Evolutionary conservation across 1,140 invertebrate species (phyloP).

Genomic region (Bombus cullumanus): DNA sequence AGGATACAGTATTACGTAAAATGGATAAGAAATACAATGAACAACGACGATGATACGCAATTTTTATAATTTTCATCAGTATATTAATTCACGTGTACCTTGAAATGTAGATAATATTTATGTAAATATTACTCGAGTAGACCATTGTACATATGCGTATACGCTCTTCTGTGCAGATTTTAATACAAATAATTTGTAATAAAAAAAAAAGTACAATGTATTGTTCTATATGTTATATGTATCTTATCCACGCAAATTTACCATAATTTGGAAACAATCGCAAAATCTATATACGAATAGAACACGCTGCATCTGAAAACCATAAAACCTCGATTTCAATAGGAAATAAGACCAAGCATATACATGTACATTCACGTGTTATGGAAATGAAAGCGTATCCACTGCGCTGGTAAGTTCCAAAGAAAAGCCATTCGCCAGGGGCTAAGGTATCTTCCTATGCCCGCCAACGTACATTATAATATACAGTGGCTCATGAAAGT

Average conservation of each 20-base stretch:
- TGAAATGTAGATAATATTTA: conserved; percentile 20
- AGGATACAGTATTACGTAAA: conserved; percentile 91
- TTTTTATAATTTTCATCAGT: conserved; percentile 1
- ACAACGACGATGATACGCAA: conserved; percentile 63
- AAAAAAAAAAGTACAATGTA: not conserved
- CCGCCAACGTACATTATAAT: not conserved
- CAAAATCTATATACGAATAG: not conserved
- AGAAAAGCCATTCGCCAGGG: conserved; percentile 43
- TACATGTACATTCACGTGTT: not conserved
- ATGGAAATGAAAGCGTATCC: conserved; percentile 1
- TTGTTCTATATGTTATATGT: not conserved
- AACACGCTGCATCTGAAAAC: not conserved
- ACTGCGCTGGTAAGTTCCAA: conserved; percentile 10
- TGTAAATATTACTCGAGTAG: conserved; percentile 32
- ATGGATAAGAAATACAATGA: conserved; percentile 87
- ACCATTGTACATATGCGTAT: conserved; percentile 26
- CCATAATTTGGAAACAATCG: not conserved
- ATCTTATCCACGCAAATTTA: not conserved
- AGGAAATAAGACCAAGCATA: not conserved
- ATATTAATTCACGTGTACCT: not conserved
- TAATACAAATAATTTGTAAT: not conserved
- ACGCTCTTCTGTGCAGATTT: not conserved
- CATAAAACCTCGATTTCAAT: conserved; percentile 7
- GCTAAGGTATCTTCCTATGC: not conserved
- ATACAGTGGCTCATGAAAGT: not conserved